Base-by-base conservation (phyloP, 2,113 vertebrate genomes). In the Corvus hawaiiensis region DNA sequence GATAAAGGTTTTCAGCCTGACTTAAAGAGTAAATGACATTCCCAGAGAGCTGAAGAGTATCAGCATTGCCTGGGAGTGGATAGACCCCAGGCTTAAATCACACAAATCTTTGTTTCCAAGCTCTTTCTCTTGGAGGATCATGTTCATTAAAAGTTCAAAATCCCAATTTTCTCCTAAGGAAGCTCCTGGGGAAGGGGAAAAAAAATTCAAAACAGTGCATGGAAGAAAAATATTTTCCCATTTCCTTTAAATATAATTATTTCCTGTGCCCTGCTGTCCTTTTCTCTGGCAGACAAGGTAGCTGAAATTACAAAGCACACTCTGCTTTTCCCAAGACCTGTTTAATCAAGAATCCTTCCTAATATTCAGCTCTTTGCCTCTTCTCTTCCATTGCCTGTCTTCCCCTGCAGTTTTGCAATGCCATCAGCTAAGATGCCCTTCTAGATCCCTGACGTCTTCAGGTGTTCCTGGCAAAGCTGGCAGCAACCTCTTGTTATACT, bases 401-500 rank as follows among this genome's bases (percentile, higher is more conserved):
- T 97, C 89, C 48, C 90, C 96, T 98, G 48, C 97, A 98, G 98
- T 97, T 97, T 97, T 98, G 91, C 97, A 97, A 84, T 97, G 93
- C 93, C 97, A 91, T 87, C 97, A 96, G 16, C 95, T 97, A 90
- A 96, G 98, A 96, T 93, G 92, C 96, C 97, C 97, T 97, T 98
- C 97, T 97, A 98, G 96, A 96, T 97, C 98, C 63, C 98, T 98
- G 95, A 98, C 95, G 96, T 99, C 98, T 81, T 91, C 98, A 26
- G 98, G 98, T 92, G 97, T 97, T 77, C 93, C 97, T 79, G 98
- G 98, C 73, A 98, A 98, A 93, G 98, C 98, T 59, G 95, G 97
- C 81, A 98, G 98, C 91, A 99, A 98, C 91, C 94, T 98, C n/a
- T 82, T 98, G 54, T 98, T 99, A 46, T 91, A 95, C 91, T 97